phyloP scores from a whole-genome alignment of 2,113 vertebrate species.

The Marcusenius ussheri region DNA sequence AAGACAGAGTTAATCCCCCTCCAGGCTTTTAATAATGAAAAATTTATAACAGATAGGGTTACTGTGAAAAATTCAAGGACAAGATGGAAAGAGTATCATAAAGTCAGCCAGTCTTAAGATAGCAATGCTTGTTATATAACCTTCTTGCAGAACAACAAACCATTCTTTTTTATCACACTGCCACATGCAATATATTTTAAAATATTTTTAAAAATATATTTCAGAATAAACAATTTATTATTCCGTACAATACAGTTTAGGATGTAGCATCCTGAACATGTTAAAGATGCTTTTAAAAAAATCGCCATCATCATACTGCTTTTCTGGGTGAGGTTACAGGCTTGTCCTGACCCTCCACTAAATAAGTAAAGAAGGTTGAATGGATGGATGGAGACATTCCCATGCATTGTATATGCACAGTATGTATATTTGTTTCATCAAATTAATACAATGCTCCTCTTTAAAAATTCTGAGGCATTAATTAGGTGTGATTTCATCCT shows the following conservation, averaged over 20 bases:
- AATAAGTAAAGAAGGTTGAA: not conserved
- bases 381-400: not conserved
- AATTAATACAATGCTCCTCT: not conserved
- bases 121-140: not conserved
- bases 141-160: not conserved
- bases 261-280: not conserved
- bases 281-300: not conserved
- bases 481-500: not conserved
- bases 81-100: not conserved
- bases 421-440: not conserved
- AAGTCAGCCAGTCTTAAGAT: not conserved
- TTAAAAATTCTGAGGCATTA: not conserved
- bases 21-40: not conserved
- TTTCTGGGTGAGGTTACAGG: not conserved
- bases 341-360: not conserved
- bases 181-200: not conserved
- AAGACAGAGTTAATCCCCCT: slow-evolving; percentile 8
- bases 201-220: not conserved
- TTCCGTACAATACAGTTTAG: not conserved
- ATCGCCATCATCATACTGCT: not conserved
- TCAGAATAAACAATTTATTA: not conserved
- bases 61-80: not conserved
- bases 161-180: not conserved
- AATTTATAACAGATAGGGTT: not conserved
- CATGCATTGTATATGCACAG: not conserved